phyloP scores from a whole-genome alignment of 92 coral and sea anemone species.

The Nematostella vectensis region DNA sequence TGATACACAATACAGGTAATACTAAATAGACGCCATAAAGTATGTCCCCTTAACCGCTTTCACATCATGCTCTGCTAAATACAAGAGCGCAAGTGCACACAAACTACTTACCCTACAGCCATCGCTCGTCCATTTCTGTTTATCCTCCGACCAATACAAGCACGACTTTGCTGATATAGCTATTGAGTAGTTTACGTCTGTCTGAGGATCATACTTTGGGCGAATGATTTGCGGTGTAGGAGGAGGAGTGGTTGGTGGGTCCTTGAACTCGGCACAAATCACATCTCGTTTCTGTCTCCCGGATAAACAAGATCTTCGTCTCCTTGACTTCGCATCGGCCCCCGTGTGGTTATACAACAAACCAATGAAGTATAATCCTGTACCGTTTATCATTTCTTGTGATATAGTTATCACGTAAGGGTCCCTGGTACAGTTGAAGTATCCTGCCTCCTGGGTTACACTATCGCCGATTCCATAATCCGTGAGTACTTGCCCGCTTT shows the following conservation, averaged over 20 bases:
- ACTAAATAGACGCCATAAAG: no score
- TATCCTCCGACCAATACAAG: constrained; percentile 65
- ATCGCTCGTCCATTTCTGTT: constrained; percentile 64
- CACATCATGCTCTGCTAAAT: no score
- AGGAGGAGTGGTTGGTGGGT: constrained; percentile 80
- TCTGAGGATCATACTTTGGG: constrained; percentile 51
- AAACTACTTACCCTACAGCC: constrained; percentile 86
- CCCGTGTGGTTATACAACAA: constrained; percentile 19
- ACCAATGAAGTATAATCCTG: constrained; percentile 56
- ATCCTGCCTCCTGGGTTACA: background rate
- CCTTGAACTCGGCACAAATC: constrained; percentile 70
- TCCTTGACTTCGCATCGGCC: constrained; percentile 15
- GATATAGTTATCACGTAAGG: constrained; percentile 36
- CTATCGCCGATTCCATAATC: background rate
- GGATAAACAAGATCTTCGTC: constrained; percentile 67
- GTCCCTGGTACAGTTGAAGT: constrained; percentile 40
- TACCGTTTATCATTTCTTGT: constrained; percentile 20
- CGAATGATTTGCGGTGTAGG: constrained; percentile 47
- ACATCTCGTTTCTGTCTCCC: constrained; percentile 66
- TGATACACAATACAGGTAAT: no score
- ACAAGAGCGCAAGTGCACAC: no score
- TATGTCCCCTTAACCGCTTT: no score
- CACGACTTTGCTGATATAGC: constrained; percentile 65
- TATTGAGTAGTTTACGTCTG: constrained; percentile 67
- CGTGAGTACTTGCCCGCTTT: background rate